phyloP scores from a whole-genome alignment of 2,113 vertebrate genomes.

The Abramis brama region DNA sequence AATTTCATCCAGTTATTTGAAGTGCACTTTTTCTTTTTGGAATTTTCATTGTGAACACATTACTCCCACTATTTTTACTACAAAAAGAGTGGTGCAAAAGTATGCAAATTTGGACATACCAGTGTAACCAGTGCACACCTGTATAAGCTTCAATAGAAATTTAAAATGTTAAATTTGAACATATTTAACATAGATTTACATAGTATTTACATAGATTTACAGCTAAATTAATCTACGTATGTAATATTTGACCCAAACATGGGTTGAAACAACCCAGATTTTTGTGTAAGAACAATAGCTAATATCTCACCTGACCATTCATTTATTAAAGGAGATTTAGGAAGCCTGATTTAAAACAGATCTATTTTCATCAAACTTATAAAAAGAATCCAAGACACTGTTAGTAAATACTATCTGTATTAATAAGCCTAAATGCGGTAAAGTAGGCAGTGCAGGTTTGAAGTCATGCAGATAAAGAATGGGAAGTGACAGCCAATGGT shows the following conservation, averaged over 20 bases:
- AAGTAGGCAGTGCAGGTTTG: constrained; percentile 14
- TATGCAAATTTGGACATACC: background rate
- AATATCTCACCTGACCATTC: no score
- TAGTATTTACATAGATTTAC: background rate
- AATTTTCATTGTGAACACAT: background rate
- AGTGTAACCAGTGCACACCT: background rate
- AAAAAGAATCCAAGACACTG: background rate
- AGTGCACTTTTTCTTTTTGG: background rate
- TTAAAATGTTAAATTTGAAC: background rate
- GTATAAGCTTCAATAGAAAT: background rate
- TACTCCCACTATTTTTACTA: no score
- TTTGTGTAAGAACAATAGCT: no score
- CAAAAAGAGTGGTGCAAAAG: background rate
- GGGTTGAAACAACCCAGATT: no score
- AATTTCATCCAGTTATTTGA: background rate
- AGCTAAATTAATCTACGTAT: background rate
- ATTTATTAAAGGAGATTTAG: no score
- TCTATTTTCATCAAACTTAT: no score
- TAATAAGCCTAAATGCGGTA: constrained; percentile 47
- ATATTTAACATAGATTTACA: no score
- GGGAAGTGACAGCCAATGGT: constrained; percentile 69
- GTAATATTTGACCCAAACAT: no score
- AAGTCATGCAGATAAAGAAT: constrained; percentile 70
- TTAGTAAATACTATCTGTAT: constrained; percentile 17
- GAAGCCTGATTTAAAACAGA: no score